Evolutionary conservation across 1,140 invertebrate genomes (phyloP).

Genomic region (Microplitis demolitor): DNA sequence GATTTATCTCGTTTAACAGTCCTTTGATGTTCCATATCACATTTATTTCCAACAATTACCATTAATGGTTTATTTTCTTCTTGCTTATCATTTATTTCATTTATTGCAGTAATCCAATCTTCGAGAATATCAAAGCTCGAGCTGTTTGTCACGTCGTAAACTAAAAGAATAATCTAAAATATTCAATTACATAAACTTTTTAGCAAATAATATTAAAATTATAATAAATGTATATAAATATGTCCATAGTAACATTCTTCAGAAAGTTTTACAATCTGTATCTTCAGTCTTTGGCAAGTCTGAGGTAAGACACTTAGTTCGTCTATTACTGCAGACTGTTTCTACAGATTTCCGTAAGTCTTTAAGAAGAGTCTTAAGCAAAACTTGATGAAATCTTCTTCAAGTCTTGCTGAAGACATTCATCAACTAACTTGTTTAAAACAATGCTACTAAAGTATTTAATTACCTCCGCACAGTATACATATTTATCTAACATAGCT

Average conservation of each 20-base stretch:
- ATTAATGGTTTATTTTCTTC: constrained; percentile 68
- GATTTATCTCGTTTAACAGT: constrained; percentile 80
- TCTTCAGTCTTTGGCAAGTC: too few relatives aligned
- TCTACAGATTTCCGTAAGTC: too few relatives aligned
- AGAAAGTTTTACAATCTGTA: too few relatives aligned
- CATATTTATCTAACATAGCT: constrained; percentile 83
- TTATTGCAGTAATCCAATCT: constrained; percentile 74
- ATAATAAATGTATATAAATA: too few relatives aligned
- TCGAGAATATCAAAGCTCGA: constrained; percentile 79
- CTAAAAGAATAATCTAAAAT: constrained; percentile 77
- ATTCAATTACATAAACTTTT: background rate
- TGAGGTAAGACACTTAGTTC: too few relatives aligned
- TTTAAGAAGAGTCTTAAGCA: too few relatives aligned
- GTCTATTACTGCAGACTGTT: too few relatives aligned
- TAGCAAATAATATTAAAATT: too few relatives aligned
- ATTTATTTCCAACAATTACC: constrained; percentile 86
- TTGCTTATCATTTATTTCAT: constrained; percentile 59
- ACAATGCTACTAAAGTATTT: background rate
- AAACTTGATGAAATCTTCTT: too few relatives aligned
- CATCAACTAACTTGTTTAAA: too few relatives aligned
- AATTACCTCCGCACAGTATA: constrained; percentile 78
- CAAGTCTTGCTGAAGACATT: too few relatives aligned
- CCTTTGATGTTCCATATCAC: constrained; percentile 86
- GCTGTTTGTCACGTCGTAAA: constrained; percentile 86
- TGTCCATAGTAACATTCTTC: too few relatives aligned